Conservation (phyloP, 1,140 invertebrate genomes). For the Cydia amplana region DNA sequence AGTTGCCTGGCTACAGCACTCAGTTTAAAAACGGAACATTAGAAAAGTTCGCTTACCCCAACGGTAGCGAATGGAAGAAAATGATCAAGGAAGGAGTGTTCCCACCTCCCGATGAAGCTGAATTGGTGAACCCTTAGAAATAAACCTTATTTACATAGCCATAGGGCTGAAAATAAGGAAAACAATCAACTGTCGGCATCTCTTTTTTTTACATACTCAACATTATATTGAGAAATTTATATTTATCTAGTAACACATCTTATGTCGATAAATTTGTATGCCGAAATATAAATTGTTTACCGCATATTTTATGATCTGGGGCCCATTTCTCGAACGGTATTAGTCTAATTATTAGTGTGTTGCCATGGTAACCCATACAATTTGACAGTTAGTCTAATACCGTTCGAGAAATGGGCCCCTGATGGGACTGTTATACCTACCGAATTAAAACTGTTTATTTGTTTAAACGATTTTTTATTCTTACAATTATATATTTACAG, state of each 20-base stretch:
- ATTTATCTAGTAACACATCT: too few relatives aligned
- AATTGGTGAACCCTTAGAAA: constrained; percentile 54
- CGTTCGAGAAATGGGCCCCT: too few relatives aligned
- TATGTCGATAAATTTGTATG: too few relatives aligned
- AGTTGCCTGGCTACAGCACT: constrained; percentile 89
- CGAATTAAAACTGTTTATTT: background rate
- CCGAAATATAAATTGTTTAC: background rate
- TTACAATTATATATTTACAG: background rate
- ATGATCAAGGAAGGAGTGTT: constrained; percentile 80
- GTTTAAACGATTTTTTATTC: background rate
- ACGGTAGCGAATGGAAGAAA: constrained; percentile 86
- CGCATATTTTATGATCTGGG: background rate
- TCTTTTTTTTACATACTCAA: too few relatives aligned
- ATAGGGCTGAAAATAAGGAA: too few relatives aligned
- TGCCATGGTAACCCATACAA: too few relatives aligned
- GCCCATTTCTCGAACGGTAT: too few relatives aligned
- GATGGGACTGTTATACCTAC: background rate
- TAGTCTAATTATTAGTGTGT: too few relatives aligned
- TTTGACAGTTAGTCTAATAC: too few relatives aligned
- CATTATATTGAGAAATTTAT: too few relatives aligned
- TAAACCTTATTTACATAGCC: too few relatives aligned
- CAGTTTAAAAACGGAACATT: constrained; percentile 86
- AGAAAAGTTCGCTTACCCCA: constrained; percentile 86
- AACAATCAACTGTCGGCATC: too few relatives aligned
- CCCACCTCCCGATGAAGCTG: constrained; percentile 63